These are phyloP conservation scores for Eulithis testata DNA, from an alignment of 2,888 invertebrate species.

Conservation along the genomic window DNA sequence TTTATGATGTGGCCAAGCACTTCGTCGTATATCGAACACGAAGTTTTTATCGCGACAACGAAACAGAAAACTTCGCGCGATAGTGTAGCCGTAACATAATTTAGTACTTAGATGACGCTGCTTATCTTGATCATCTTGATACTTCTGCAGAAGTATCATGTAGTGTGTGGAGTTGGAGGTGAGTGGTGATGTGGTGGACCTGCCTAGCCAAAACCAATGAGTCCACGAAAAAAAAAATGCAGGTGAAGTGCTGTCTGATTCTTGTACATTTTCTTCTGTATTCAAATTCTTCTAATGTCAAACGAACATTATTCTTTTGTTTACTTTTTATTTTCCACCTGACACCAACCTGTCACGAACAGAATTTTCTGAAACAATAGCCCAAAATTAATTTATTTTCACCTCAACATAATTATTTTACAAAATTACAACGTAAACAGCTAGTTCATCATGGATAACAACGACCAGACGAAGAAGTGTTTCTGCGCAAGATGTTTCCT, in stretches of 20 bases:
- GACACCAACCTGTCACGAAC: constrained; percentile 59
- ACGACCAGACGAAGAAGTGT: constrained; percentile 69
- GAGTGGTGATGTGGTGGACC: no score
- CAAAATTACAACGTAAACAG: constrained; percentile 48
- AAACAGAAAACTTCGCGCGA: no score
- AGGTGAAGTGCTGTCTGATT: constrained; percentile 35
- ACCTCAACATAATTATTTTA: constrained; percentile 14
- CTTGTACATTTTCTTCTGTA: constrained; percentile 28
- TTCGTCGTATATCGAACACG: no score
- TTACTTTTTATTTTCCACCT: constrained; percentile 54
- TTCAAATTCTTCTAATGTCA: constrained; percentile 47
- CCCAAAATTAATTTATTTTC: constrained; percentile 31
- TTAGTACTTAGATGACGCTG: no score
- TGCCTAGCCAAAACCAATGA: no score
- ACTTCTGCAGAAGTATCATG: no score
- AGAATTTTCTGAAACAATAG: constrained; percentile 53
- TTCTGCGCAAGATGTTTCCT: constrained; percentile 76
- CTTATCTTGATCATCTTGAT: no score
- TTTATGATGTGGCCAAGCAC: no score
- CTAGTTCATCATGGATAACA: constrained; percentile 59
- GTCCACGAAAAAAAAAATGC: no score
- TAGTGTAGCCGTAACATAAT: no score
- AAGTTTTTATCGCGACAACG: no score
- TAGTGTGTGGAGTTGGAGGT: no score
- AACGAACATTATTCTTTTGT: constrained; percentile 46